Evolutionary conservation across 92 coral and sea anemone species (phyloP), one percentile per base, ranked within the genome.

Genomic region (Hydrozoanthus gracilis): DNA sequence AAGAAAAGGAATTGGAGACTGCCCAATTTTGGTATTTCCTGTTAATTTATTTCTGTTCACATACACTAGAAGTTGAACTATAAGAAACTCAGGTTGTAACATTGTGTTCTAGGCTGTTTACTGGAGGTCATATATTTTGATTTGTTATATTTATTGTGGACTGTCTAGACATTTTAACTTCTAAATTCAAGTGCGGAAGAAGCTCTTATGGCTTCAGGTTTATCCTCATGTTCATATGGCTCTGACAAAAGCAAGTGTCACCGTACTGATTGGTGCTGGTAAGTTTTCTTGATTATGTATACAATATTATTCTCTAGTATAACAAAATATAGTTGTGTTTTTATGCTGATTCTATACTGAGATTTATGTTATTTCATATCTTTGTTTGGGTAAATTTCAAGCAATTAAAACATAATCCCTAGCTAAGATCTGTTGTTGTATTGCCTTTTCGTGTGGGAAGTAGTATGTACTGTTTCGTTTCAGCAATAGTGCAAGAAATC

Each of bases 1-100:
- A 54, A 64, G 27, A 16, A n/a, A 51, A 75, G 60, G 52, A 49
- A 75, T 75, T n/a, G 60, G 79, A 48, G 62, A 50, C 60, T 54
- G 55, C 77, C 77, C 79, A 76, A 54, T 54, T 76, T 76, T 76
- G 79, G 79, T 12, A 76, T 76, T 76, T 76, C 79, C 79, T 76
- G 79, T 76, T 47, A 51, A 16, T 72, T 76, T 15, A 16, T 51
- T 35, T 44, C 16, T 51, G 61, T 35, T 16, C 46, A 76, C 79
- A 76, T 49, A 76, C 65, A 76, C 79, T 51, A 65, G 79, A 76
- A 76, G 65, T 76, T 76, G 47, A 72, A 72, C 54, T 51, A 16
- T 16, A 49, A 54, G 51, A 39, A 44, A 45, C 50, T 71, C 17
- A 39, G 50, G 12, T 64, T 64, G 76, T 71, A 71, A 6, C 51